Evolutionary conservation across 2,797 vertebrate species (phyloP).

Genomic region (Anisognathus igniventris): DNA sequence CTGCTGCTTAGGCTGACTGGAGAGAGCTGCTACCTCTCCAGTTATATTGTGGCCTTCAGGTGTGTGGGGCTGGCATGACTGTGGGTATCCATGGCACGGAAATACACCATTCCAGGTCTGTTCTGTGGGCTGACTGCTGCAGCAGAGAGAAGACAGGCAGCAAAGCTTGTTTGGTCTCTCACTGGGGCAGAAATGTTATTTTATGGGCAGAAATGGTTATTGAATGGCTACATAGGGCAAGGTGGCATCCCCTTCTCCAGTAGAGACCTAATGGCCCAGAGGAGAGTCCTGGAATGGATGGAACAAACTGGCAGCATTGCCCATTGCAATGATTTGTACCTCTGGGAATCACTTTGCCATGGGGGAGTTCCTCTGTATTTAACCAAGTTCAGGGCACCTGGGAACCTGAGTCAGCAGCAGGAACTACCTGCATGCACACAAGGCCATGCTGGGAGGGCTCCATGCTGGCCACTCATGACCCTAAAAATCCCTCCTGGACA

Average conservation of each 20-base stretch:
- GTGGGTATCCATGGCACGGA: neutral
- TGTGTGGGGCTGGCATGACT: neutral
- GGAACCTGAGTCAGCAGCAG: neutral
- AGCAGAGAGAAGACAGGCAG: neutral
- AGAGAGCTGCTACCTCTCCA: neutral
- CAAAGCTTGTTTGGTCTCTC: neutral
- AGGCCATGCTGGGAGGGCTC: neutral
- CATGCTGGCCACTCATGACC: neutral
- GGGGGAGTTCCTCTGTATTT: neutral
- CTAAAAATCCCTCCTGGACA: neutral
- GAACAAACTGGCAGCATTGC: neutral
- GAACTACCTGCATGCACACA: neutral
- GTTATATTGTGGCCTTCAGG: neutral
- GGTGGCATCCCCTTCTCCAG: neutral
- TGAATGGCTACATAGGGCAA: neutral
- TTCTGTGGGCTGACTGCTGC: neutral
- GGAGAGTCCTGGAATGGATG: rapidly evolving
- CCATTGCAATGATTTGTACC: neutral
- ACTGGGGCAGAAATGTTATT: neutral
- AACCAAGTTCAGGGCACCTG: neutral
- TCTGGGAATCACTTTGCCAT: neutral
- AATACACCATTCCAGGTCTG: neutral
- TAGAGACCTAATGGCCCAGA: neutral
- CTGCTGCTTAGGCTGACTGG: neutral
- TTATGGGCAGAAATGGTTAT: neutral